Percentiles rank a stretch among this genome's conserved stretches.
Evolutionary conservation across 2,888 invertebrate genomes (phyloP).

Genomic region (Drosophila mulleri): DNA sequence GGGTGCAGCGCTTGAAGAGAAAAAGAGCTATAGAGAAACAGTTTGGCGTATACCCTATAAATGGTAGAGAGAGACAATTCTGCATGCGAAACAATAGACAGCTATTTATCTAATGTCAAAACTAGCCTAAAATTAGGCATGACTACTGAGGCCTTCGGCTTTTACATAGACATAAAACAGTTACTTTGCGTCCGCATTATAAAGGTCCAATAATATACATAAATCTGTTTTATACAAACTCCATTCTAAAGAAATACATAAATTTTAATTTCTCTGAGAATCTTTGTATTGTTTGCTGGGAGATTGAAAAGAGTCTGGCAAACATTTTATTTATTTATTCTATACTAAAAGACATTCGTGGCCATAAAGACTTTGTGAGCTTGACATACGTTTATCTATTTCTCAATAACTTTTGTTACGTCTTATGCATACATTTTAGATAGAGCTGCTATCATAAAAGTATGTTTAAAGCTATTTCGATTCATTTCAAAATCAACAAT

Average conservation of each 20-base stretch:
- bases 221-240: background rate
- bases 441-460: background rate
- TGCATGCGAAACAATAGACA: background rate
- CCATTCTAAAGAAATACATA: background rate
- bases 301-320: background rate
- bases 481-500: background rate
- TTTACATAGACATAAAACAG: no score
- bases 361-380: no score
- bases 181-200: no score
- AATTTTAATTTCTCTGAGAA: background rate
- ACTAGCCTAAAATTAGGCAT: no score
- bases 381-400: background rate
- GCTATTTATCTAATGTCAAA: no score
- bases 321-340: background rate
- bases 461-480: background rate
- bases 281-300: background rate
- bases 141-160: no score
- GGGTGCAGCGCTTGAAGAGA: conserved; percentile 41
- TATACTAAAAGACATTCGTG: background rate
- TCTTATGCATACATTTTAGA: background rate
- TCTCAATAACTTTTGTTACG: background rate
- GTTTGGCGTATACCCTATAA: background rate
- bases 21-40: background rate
- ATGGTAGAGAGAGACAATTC: background rate
- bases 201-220: background rate